Conservation (phyloP, 2,113 vertebrate species). For the Colossoma macropomum region DNA sequence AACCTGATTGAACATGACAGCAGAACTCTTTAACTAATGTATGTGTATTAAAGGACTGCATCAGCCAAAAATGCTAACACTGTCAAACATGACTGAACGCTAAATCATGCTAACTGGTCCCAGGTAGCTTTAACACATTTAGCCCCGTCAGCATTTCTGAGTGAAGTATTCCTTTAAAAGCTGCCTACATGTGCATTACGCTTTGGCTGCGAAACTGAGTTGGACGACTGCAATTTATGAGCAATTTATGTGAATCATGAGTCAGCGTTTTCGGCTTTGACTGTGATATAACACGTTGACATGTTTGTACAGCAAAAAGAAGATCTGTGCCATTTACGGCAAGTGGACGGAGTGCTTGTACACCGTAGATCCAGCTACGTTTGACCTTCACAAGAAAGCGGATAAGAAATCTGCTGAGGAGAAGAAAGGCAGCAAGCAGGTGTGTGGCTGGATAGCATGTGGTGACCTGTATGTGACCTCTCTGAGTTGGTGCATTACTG, state of each 20-base stretch:
- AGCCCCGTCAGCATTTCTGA: not conserved
- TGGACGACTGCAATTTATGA: not conserved
- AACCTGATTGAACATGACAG: too few relatives aligned
- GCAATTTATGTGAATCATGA: not conserved
- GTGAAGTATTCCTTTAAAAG: not conserved
- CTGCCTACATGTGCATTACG: not conserved
- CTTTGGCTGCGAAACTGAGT: not conserved
- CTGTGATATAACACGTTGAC: not conserved
- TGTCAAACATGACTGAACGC: not conserved
- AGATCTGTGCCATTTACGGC: constrained; percentile 91
- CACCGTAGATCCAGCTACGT: constrained; percentile 83
- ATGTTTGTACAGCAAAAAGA: constrained; percentile 88
- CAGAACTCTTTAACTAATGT: not conserved
- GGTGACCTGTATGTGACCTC: not conserved
- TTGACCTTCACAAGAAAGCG: constrained; percentile 89
- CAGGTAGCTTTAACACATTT: not conserved
- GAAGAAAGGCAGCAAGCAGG: constrained; percentile 89
- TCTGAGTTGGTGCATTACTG: not conserved
- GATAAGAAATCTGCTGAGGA: constrained; percentile 91
- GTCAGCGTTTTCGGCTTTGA: not conserved
- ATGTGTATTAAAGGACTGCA: not conserved
- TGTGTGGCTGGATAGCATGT: constrained; percentile 71
- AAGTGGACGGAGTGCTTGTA: constrained; percentile 98
- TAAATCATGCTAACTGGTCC: constrained; percentile 13
- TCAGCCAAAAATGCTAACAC: not conserved